phyloP scores from a whole-genome alignment of 1,140 invertebrate species.

The Episyrphus balteatus region DNA sequence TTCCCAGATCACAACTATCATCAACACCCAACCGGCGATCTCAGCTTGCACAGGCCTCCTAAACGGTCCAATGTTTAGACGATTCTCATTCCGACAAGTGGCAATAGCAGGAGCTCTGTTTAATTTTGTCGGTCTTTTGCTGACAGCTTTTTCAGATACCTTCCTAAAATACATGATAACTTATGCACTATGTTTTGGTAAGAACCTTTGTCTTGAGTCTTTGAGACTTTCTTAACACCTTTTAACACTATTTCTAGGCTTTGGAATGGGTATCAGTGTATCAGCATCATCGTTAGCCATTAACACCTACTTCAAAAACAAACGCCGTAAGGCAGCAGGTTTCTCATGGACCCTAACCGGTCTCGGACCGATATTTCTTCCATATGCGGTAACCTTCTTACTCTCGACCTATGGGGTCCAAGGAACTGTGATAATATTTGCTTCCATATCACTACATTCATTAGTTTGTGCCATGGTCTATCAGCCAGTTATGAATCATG shows the following conservation, averaged over 20 bases:
- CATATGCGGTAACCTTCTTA: conserved; percentile 42
- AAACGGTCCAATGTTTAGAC: conserved; percentile 53
- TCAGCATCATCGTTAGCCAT: conserved; percentile 48
- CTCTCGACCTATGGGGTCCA: conserved; percentile 42
- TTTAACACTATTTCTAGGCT: conserved; percentile 37
- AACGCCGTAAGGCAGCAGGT: conserved; percentile 44
- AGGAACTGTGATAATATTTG: conserved; percentile 46
- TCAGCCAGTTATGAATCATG: conserved; percentile 52
- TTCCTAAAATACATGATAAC: conserved; percentile 48
- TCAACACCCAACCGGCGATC: conserved; percentile 53
- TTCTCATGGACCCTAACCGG: conserved; percentile 48
- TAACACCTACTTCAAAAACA: conserved; percentile 49
- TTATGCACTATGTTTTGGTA: conserved; percentile 48
- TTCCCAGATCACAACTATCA: conserved; percentile 50
- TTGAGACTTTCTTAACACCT: background rate
- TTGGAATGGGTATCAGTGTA: conserved; percentile 47
- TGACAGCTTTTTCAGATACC: conserved; percentile 45
- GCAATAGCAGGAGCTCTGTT: conserved; percentile 45
- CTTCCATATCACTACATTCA: conserved; percentile 45
- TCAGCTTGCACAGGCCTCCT: conserved; percentile 50
- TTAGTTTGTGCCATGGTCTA: conserved; percentile 45
- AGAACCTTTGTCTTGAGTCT: conserved; percentile 7
- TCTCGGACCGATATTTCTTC: conserved; percentile 45
- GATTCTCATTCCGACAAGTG: conserved; percentile 51
- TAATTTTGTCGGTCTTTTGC: conserved; percentile 41